Evolutionary conservation across 2,113 vertebrate species (phyloP), one percentile per base, ranked within the genome.

Genomic region (Elanoides forficatus): DNA sequence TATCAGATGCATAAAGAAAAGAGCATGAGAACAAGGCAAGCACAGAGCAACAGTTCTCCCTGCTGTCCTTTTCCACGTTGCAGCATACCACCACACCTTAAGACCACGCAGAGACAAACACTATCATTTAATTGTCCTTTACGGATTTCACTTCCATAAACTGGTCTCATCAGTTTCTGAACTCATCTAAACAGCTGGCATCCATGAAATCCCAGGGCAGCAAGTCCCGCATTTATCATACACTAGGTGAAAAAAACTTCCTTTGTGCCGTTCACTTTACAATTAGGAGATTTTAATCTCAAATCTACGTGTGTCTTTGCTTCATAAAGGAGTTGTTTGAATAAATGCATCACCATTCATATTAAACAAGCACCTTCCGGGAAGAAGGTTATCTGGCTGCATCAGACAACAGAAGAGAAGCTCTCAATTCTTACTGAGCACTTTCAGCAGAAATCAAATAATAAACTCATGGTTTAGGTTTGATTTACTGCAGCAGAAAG

Each of bases 161-260:
- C 21, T 1, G 6, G 9, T 45, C 63, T 36, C 71, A 40, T 47
- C 70, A 9, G 15, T 14, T 79, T 45, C 68, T 22, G 15, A 75
- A n/a, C 52, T n/a, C 29, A 79, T 14, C 70, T 36, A 5, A 72
- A 47, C 43, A 17, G 25, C 4, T 1, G 1, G 42, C 30, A 50
- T 9, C 65, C 18, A 4, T 6, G 23, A 68, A 66, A 75, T 13
- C 38, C 60, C 1, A 2, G 16, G 45, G 70, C 78, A 92, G 38
- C 22, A 26, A 81, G 81, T 26, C 59, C 60, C 30, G 1, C 23
- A 10, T 26, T 63, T 52, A 48, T 53, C 40, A 40, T 0, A 21
- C 0, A 0, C 29, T 4, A 26, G 38, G 29, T 56, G 58, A 82
- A 59, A 56, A 43, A 47, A 0, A 3, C 29, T 76, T 74, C 47